Evolutionary conservation across 2,113 vertebrate species (phyloP).

Genomic region (Microcebus griseorufus): DNA sequence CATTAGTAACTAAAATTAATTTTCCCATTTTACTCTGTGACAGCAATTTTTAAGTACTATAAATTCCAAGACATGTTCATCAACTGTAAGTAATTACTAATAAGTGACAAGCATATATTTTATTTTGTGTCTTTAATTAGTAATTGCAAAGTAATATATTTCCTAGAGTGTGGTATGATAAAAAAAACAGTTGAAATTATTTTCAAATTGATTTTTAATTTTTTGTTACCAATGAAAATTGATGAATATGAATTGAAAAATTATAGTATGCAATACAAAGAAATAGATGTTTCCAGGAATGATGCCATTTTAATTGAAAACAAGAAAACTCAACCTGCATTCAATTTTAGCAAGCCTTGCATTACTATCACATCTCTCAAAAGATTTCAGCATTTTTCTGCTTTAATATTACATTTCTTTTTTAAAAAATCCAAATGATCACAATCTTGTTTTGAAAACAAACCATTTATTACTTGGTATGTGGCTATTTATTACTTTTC

Average conservation of each 20-base stretch:
- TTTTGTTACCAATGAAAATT: neutral
- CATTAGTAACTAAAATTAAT: slow-evolving; percentile 62
- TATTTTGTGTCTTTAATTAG: slow-evolving; percentile 58
- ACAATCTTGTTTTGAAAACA: slow-evolving; percentile 70
- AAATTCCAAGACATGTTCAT: slow-evolving; percentile 27
- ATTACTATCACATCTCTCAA: neutral
- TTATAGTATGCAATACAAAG: neutral
- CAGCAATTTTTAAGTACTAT: slow-evolving; percentile 36
- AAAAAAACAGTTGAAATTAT: slow-evolving; percentile 57
- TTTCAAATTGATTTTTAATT: neutral
- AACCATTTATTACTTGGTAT: slow-evolving; percentile 73
- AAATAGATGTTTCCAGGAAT: neutral
- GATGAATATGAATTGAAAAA: slow-evolving; percentile 4
- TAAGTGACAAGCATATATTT: slow-evolving; percentile 54
- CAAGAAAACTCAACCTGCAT: slow-evolving; percentile 43
- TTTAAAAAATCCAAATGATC: slow-evolving; percentile 37
- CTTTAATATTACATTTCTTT: neutral
- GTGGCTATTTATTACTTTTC: slow-evolving; percentile 76
- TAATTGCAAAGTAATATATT: slow-evolving; percentile 55
- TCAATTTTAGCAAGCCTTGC: neutral
- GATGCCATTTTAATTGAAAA: slow-evolving; percentile 52
- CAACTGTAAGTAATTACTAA: slow-evolving; percentile 53
- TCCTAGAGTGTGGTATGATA: neutral
- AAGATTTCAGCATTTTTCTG: slow-evolving; percentile 24
- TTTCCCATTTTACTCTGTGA: slow-evolving; percentile 24